These are phyloP conservation scores for Macroramphosus scolopax DNA, from an alignment of 2,797 vertebrate species.

Conservation along the genomic window DNA sequence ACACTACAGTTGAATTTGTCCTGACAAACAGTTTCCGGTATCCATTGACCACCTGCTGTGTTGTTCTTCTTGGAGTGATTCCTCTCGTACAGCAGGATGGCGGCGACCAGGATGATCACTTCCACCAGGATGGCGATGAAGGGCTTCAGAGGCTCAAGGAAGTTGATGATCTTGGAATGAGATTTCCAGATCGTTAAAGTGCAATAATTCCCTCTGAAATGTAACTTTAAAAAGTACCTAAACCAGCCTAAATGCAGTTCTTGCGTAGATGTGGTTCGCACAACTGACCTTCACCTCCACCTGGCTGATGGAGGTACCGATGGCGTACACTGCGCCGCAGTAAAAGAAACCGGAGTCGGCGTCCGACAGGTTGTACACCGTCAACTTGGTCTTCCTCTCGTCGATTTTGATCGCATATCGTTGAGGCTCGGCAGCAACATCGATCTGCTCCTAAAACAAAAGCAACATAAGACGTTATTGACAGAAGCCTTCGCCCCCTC, in stretches of 20 bases:
- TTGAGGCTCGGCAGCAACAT: slow-evolving; percentile 43
- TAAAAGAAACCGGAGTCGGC: slow-evolving; percentile 76
- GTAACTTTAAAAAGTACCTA: no score
- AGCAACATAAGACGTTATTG: background rate
- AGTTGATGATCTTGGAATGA: slow-evolving; percentile 76
- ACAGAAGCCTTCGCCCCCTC: no score
- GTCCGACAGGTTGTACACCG: slow-evolving; percentile 72
- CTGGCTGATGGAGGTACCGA: slow-evolving; percentile 52
- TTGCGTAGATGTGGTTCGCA: no score
- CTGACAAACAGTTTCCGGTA: no score
- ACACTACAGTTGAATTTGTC: no score
- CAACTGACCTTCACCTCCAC: slow-evolving; percentile 73
- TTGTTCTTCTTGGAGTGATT: slow-evolving; percentile 52
- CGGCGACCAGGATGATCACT: slow-evolving; percentile 78
- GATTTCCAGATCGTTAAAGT: no score
- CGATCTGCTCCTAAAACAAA: slow-evolving; percentile 70
- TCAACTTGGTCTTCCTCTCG: slow-evolving; percentile 59
- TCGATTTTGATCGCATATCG: slow-evolving; percentile 65
- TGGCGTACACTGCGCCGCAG: slow-evolving; percentile 79
- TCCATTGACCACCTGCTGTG: slow-evolving; percentile 53
- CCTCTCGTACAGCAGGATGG: slow-evolving; percentile 83
- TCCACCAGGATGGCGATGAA: slow-evolving; percentile 83
- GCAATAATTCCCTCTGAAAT: no score
- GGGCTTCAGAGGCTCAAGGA: slow-evolving; percentile 84
- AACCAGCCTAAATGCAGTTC: no score